Evolutionary conservation across 2,113 vertebrate genomes (phyloP).

Genomic region (Hippocampus comes): DNA sequence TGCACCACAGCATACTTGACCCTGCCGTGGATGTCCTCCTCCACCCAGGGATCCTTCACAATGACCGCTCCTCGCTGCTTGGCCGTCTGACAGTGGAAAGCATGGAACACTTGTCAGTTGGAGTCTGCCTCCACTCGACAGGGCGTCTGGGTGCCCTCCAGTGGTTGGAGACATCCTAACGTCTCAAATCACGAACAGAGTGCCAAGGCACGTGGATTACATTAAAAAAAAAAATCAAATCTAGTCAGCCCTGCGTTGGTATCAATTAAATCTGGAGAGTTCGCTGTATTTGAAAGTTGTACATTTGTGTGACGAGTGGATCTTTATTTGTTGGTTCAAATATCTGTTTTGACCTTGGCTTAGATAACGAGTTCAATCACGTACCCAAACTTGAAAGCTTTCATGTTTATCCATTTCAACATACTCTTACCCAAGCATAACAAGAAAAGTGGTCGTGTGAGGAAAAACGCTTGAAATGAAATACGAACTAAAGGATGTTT

Average conservation of each 20-base stretch:
- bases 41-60: slow-evolving; percentile 77
- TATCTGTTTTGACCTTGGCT: slow-evolving; percentile 34
- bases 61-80: slow-evolving; percentile 69
- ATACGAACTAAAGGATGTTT: background rate
- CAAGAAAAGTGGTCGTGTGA: background rate
- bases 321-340: slow-evolving; percentile 24
- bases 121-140: background rate
- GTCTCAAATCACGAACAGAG: too few species aligned
- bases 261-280: background rate
- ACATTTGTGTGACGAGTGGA: background rate
- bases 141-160: slow-evolving; percentile 31
- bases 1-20: slow-evolving; percentile 78
- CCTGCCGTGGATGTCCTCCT: slow-evolving; percentile 73
- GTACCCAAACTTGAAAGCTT: slow-evolving; percentile 9
- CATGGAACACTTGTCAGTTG: background rate
- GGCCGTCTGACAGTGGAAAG: slow-evolving; percentile 64
- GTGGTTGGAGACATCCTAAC: slow-evolving; percentile 19
- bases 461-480: background rate
- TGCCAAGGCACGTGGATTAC: too few species aligned
- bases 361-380: slow-evolving; percentile 22
- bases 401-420: slow-evolving; percentile 37
- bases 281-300: background rate
- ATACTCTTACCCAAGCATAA: background rate
- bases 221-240: too few species aligned
- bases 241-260: too few species aligned